Evolutionary conservation across 2,888 invertebrate species (phyloP).

Genomic region (Aspidiotus rigidus): DNA sequence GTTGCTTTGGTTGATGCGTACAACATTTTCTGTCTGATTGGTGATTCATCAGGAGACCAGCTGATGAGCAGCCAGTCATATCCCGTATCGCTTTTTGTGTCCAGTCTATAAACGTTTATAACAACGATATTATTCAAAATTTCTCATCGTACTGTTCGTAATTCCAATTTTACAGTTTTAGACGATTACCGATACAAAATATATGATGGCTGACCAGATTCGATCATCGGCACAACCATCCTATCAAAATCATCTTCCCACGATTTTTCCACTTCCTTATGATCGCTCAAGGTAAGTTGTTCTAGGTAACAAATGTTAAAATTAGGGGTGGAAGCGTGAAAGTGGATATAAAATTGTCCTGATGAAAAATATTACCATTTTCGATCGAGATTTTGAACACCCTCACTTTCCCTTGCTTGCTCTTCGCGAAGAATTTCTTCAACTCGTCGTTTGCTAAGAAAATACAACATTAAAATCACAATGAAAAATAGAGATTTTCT

Average conservation of each 20-base stretch:
- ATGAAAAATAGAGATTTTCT: conserved; percentile 15
- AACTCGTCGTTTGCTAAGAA: conserved; percentile 71
- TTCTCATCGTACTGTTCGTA: neutral
- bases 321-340: conserved; percentile 21
- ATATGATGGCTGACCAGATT: conserved; percentile 79
- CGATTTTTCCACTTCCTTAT: conserved; percentile 57
- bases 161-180: neutral
- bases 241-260: conserved; percentile 84
- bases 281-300: conserved; percentile 59
- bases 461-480: conserved; percentile 31
- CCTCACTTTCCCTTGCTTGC: conserved; percentile 64
- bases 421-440: conserved; percentile 70
- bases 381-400: conserved; percentile 75
- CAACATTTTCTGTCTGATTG: conserved; percentile 91
- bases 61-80: conserved; percentile 87
- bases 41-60: conserved; percentile 89
- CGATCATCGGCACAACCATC: conserved; percentile 58
- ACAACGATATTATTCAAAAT: neutral
- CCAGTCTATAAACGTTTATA: conserved; percentile 49
- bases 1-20: conserved; percentile 97
- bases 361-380: conserved; percentile 56
- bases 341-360: conserved; percentile 7
- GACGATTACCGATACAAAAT: conserved; percentile 64
- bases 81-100: conserved; percentile 65
- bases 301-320: conserved; percentile 47